Conservation (phyloP, 2,888 invertebrate species). For the Leptarthrus brevirostris region DNA sequence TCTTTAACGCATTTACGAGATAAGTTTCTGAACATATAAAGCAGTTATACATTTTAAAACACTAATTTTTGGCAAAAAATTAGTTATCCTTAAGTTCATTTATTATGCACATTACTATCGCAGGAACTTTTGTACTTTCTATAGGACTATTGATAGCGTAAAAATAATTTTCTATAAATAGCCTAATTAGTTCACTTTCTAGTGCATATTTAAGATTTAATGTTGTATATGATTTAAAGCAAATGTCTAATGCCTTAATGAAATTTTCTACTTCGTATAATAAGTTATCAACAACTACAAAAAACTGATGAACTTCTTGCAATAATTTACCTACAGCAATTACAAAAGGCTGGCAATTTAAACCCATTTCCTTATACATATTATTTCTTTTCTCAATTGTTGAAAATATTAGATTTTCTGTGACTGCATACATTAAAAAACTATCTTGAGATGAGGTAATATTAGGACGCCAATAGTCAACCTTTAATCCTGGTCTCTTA, state of each 20-base stretch:
- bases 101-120: too few species aligned
- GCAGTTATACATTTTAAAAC: too few species aligned
- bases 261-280: not conserved
- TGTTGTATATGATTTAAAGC: not conserved
- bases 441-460: not conserved
- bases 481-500: not conserved
- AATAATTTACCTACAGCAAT: not conserved
- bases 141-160: too few species aligned
- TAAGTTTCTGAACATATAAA: too few species aligned
- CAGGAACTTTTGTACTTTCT: too few species aligned
- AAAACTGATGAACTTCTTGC: not conserved
- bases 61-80: too few species aligned
- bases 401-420: not conserved
- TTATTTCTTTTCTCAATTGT: not conserved
- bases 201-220: slow-evolving; percentile 15
- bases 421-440: not conserved
- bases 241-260: not conserved
- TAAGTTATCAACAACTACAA: not conserved
- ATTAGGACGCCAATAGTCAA: not conserved
- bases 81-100: too few species aligned
- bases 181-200: not conserved
- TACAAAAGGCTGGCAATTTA: not conserved
- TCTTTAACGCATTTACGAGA: too few species aligned
- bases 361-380: slow-evolving; percentile 2
- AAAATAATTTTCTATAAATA: slow-evolving; percentile 6